phyloP scores from a whole-genome alignment of 1,140 invertebrate genomes.

The Oreohelix idahoensis region DNA sequence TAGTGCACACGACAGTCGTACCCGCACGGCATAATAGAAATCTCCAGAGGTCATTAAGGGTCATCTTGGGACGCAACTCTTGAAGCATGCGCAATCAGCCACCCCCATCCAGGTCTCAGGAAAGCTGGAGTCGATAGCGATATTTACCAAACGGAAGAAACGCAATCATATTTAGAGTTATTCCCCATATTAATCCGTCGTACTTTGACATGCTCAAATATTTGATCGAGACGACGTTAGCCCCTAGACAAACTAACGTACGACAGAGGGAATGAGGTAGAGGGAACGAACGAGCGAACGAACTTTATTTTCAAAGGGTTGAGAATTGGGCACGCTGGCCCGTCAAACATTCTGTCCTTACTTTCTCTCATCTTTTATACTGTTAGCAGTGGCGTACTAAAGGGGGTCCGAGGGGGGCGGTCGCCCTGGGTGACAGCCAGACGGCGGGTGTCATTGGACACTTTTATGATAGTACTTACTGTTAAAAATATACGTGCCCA shows the following conservation, averaged over 20 bases:
- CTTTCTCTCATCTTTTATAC: too few relatives aligned
- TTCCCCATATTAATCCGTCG: conserved; percentile 5
- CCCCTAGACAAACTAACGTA: neutral
- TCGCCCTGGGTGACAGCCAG: too few relatives aligned
- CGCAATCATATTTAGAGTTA: conserved; percentile 30
- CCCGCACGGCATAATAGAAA: neutral
- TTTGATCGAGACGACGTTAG: neutral
- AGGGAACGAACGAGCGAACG: neutral
- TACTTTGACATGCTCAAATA: conserved; percentile 15
- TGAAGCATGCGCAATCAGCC: neutral
- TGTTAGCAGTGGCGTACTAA: too few relatives aligned
- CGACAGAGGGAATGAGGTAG: neutral
- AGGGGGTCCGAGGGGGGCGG: too few relatives aligned
- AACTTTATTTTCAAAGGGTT: too few relatives aligned
- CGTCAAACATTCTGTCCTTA: too few relatives aligned
- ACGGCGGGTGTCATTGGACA: too few relatives aligned
- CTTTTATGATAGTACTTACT: too few relatives aligned
- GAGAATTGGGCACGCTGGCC: too few relatives aligned
- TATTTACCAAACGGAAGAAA: conserved; percentile 22
- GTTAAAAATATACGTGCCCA: too few relatives aligned
- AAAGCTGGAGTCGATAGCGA: neutral
- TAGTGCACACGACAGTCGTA: neutral
- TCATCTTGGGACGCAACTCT: neutral
- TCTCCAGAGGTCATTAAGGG: neutral
- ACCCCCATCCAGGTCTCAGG: neutral